These are phyloP conservation scores for Apamea monoglypha DNA, from an alignment of 2,888 invertebrate species.

Conservation along the genomic window DNA sequence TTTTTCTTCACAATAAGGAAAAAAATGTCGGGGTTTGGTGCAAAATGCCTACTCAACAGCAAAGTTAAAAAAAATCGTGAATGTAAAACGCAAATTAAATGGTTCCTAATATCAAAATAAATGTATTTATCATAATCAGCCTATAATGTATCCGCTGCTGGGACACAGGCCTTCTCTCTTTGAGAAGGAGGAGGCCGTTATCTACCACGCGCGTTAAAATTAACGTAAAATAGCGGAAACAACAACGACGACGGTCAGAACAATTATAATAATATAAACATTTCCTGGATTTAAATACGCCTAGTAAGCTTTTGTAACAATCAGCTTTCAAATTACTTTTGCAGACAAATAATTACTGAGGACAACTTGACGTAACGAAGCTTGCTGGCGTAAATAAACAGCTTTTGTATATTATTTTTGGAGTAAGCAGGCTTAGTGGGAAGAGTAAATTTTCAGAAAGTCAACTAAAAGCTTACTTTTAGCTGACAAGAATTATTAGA, in stretches of 20 bases:
- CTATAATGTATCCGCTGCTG: too few relatives aligned
- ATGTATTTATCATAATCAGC: too few relatives aligned
- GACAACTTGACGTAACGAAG: not conserved
- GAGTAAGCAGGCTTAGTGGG: not conserved
- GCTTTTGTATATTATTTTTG: not conserved
- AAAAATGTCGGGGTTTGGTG: too few relatives aligned
- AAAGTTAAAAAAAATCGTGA: too few relatives aligned
- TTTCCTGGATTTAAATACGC: slow-evolving; percentile 26
- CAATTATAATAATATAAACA: not conserved
- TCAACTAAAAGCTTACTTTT: not conserved
- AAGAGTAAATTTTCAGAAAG: not conserved
- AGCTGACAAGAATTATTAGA: too few relatives aligned
- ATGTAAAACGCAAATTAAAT: too few relatives aligned
- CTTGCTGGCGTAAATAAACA: slow-evolving; percentile 22
- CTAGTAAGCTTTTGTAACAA: slow-evolving; percentile 24
- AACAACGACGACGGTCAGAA: not conserved
- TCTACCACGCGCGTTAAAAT: not conserved
- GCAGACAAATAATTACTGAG: slow-evolving; percentile 26
- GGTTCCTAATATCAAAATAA: too few relatives aligned
- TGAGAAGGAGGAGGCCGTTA: too few relatives aligned
- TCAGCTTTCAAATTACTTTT: slow-evolving; percentile 28
- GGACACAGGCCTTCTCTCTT: too few relatives aligned
- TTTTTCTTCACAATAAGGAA: too few relatives aligned
- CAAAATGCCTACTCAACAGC: too few relatives aligned
- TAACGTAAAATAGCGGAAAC: not conserved